A percentile compares a stretch with the other conserved stretches of the same genome.
These are phyloP conservation scores for Electrophaes corylata DNA, from an alignment of 2,888 invertebrate species.

Conservation along the genomic window DNA sequence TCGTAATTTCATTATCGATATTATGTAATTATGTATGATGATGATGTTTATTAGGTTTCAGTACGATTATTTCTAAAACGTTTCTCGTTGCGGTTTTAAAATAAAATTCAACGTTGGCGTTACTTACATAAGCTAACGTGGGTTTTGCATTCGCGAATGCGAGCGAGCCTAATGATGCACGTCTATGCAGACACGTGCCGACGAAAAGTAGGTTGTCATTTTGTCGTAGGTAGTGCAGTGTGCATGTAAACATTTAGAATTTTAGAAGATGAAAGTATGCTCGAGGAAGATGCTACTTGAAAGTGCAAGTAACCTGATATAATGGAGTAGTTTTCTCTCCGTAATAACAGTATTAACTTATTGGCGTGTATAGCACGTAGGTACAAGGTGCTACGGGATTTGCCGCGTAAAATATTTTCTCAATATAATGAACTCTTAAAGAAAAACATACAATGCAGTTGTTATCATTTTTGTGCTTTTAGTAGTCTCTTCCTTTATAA, in stretches of 20 bases:
- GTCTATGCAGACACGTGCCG: slow-evolving; percentile 24
- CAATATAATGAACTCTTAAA: neutral
- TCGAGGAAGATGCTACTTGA: slow-evolving; percentile 4
- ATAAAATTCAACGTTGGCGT: slow-evolving; percentile 9
- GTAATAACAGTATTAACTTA: no score
- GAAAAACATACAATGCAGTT: slow-evolving; percentile 13
- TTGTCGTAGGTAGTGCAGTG: slow-evolving; percentile 8
- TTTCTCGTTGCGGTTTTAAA: slow-evolving; percentile 8
- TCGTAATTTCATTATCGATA: slow-evolving; percentile 17
- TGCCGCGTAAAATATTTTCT: neutral
- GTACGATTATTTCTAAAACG: slow-evolving; percentile 2
- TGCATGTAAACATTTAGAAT: slow-evolving; percentile 10
- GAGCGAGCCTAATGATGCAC: slow-evolving; percentile 24
- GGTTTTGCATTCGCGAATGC: slow-evolving; percentile 15
- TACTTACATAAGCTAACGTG: slow-evolving; percentile 19
- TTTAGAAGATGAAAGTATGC: slow-evolving; percentile 16
- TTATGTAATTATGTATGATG: slow-evolving; percentile 3
- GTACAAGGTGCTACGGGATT: no score
- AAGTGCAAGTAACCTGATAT: slow-evolving; percentile 11
- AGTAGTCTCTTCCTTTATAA: neutral
- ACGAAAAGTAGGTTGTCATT: slow-evolving; percentile 26
- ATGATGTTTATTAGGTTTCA: slow-evolving; percentile 10
- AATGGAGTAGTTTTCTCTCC: no score
- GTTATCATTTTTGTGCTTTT: neutral
- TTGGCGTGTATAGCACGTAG: neutral